Evolutionary conservation across 35 echinoderm and acorn worm species (phyloP).

Genomic region (Ophioderma brevispina): DNA sequence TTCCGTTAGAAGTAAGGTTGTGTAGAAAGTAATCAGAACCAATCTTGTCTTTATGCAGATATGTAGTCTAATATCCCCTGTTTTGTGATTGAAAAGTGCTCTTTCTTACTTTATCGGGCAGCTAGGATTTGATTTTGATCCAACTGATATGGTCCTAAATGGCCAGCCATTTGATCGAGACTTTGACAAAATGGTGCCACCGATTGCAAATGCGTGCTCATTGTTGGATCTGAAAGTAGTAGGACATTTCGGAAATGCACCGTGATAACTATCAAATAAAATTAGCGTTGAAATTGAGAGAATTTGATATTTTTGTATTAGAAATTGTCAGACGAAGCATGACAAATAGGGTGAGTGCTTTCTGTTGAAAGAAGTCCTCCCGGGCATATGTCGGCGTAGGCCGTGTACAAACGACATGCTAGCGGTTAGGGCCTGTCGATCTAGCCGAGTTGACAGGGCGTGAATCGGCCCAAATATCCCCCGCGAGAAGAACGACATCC

Average conservation of each 20-base stretch:
- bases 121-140: not conserved
- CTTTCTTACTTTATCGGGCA: not conserved
- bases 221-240: not conserved
- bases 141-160: not conserved
- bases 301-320: constrained; percentile 8
- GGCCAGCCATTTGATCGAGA: not conserved
- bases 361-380: not conserved
- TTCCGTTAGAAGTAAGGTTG: not conserved
- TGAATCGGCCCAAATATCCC: constrained; percentile 12
- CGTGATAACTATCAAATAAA: constrained; percentile 14
- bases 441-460: constrained; percentile 1
- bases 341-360: not conserved
- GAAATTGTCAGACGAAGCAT: not conserved
- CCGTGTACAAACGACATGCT: not conserved
- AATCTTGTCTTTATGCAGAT: not conserved
- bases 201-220: too few species aligned
- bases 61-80: not conserved
- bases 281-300: constrained; percentile 6
- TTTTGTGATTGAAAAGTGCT: not conserved
- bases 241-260: not conserved
- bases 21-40: not conserved
- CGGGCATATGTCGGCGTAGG: constrained; percentile 1
- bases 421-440: not conserved
- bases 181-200: constrained; percentile 5
- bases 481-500: not conserved